Evolutionary conservation across 2,113 vertebrate species (phyloP).

Genomic region (Mesembrinibis cayennensis): DNA sequence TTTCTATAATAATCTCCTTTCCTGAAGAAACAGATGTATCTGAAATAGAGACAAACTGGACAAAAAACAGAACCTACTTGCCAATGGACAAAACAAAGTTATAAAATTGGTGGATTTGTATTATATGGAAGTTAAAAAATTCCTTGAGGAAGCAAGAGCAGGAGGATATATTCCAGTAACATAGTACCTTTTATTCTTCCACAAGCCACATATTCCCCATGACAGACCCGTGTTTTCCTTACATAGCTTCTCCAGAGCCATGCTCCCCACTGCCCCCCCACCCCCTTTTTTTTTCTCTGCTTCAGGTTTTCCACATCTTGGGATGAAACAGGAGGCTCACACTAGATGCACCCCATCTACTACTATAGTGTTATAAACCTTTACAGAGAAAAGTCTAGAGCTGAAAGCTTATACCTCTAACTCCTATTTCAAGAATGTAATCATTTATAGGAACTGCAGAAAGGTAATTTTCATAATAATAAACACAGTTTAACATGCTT

Average conservation of each 20-base stretch:
- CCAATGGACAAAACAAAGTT: background rate
- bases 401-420: background rate
- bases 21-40: background rate
- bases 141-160: background rate
- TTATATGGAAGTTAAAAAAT: background rate
- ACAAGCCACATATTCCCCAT: background rate
- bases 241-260: background rate
- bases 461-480: background rate
- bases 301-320: background rate
- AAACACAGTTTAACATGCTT: conserved; percentile 8
- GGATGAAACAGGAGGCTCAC: background rate
- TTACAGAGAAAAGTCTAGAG: background rate
- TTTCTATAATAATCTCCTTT: background rate
- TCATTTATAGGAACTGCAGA: background rate
- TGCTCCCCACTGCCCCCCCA: rapidly evolving
- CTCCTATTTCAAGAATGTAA: background rate
- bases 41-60: background rate
- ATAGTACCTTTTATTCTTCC: background rate
- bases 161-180: background rate
- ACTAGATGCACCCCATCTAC: background rate
- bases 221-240: background rate
- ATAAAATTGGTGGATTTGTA: background rate
- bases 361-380: background rate
- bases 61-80: background rate
- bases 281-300: too few species aligned